Evolutionary conservation across 92 coral and sea anemone species (phyloP).

Genomic region (Phymanthus crucifer): DNA sequence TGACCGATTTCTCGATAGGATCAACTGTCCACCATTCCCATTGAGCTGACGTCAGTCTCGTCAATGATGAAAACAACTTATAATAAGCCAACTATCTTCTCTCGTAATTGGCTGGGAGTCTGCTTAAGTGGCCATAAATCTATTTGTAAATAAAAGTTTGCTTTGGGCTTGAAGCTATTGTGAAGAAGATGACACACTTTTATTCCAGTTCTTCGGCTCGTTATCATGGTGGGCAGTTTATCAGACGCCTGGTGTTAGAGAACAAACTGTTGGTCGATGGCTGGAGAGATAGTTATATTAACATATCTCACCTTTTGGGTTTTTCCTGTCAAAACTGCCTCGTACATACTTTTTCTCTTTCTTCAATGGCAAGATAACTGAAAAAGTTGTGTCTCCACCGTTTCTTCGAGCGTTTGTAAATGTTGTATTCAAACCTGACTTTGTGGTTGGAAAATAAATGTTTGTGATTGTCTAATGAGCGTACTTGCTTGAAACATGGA

Average conservation of each 20-base stretch:
- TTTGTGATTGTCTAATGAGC: background rate
- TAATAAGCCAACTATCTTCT: background rate
- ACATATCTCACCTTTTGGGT: background rate
- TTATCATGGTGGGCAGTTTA: background rate
- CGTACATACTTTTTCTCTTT: background rate
- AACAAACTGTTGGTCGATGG: slow-evolving; percentile 1
- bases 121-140: background rate
- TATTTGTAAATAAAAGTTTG: background rate
- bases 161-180: background rate
- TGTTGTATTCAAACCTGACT: background rate
- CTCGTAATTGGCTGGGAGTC: background rate
- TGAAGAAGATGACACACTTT: background rate
- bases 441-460: background rate
- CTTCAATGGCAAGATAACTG: no score
- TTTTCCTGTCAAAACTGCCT: background rate
- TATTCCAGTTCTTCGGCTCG: background rate
- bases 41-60: background rate
- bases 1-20: background rate
- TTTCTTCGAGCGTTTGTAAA: background rate
- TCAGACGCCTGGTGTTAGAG: background rate
- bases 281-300: background rate
- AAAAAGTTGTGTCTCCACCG: background rate
- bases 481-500: no score
- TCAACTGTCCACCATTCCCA: background rate
- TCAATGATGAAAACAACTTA: background rate